Evolutionary conservation across 2,113 vertebrate species (phyloP).

Genomic region (Pelecanus crispus): DNA sequence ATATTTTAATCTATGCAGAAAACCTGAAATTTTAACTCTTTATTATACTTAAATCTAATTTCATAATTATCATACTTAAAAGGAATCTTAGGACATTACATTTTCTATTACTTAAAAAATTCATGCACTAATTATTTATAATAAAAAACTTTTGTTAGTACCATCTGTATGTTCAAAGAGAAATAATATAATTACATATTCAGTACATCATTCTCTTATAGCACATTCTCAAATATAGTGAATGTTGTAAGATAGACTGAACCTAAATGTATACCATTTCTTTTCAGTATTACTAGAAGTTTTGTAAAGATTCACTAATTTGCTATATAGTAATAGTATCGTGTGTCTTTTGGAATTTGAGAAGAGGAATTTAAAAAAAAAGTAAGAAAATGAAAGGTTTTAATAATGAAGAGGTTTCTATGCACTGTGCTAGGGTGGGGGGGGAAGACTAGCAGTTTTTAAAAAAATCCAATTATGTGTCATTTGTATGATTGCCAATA

Average conservation of each 20-base stretch:
- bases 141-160: not conserved
- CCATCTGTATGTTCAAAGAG: not conserved
- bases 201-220: not conserved
- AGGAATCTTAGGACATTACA: not conserved
- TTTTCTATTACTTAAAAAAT: not conserved
- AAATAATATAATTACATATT: not conserved
- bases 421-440: not conserved
- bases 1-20: not conserved
- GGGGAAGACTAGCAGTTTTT: not conserved
- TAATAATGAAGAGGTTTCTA: slow-evolving; percentile 20
- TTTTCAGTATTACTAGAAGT: not conserved
- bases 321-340: not conserved
- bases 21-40: not conserved
- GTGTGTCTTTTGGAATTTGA: not conserved
- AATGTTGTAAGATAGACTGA: not conserved
- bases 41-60: too few relatives aligned
- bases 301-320: not conserved
- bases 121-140: not conserved
- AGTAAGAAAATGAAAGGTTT: not conserved
- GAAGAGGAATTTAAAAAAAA: not conserved
- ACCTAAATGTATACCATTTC: not conserved
- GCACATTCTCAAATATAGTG: not conserved
- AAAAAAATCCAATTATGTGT: slow-evolving; percentile 64
- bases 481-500: slow-evolving; percentile 60
- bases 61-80: not conserved